A percentile compares a stretch with the other conserved stretches of the same genome.
Conservation (phyloP, 2,888 invertebrate species). For the Drosophila formosana region DNA sequence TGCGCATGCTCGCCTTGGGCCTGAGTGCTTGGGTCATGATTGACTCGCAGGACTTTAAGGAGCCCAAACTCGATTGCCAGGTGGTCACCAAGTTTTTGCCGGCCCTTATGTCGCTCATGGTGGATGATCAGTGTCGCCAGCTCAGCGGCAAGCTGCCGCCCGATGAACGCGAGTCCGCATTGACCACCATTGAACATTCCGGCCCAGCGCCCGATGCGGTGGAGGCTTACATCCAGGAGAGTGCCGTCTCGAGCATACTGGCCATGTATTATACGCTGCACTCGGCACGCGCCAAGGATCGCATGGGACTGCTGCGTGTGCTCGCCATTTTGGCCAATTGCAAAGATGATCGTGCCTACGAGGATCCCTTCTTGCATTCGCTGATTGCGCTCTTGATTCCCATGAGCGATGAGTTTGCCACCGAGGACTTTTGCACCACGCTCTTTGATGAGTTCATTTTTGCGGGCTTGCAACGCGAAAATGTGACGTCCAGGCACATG, state of each 20-base stretch:
- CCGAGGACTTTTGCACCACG: conserved; percentile 97
- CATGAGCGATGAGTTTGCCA: conserved; percentile 96
- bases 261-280: conserved; percentile 98
- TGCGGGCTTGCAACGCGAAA: conserved; percentile 94
- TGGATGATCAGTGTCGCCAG: conserved; percentile 92
- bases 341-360: conserved; percentile 96
- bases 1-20: conserved; percentile 96
- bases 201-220: conserved; percentile 97
- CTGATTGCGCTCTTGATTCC: conserved; percentile 92
- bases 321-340: conserved; percentile 95
- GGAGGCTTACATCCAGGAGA: conserved; percentile 95
- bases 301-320: conserved; percentile 92
- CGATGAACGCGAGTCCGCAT: conserved; percentile 96
- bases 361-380: conserved; percentile 97
- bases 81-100: conserved; percentile 98
- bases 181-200: conserved; percentile 96
- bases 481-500: conserved; percentile 94
- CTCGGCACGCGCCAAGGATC: conserved; percentile 92
- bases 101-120: conserved; percentile 96
- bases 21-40: conserved; percentile 99
- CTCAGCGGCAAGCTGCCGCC: conserved; percentile 94
- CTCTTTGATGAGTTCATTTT: conserved; percentile 98
- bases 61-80: conserved; percentile 96
- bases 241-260: conserved; percentile 95
- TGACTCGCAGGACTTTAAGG: conserved; percentile 97